Evolutionary conservation across 2,797 vertebrate species (phyloP), one percentile per base, ranked within the genome.

Genomic region (Borostomias antarcticus): DNA sequence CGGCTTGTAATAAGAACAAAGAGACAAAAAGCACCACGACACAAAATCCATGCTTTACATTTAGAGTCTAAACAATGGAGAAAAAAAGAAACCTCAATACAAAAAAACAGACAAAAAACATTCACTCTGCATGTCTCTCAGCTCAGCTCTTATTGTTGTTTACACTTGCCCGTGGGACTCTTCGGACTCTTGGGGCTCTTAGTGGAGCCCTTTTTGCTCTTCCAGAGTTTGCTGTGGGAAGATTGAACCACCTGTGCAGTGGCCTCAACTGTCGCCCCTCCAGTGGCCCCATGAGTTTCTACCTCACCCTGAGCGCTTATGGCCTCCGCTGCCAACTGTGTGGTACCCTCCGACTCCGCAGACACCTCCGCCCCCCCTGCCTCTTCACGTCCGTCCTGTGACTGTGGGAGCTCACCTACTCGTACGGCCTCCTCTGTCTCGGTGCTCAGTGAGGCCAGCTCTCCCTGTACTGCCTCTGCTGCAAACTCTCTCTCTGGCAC

Each of bases 111-210:
- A 17, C 40, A 45, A 45, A n/a, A n/a, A n/a, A n/a, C n/a, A n/a
- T n/a, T n/a, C n/a, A n/a, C n/a, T n/a, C n/a, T n/a, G n/a, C n/a
- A n/a, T n/a, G n/a, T n/a, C n/a, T n/a, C n/a, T n/a, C n/a, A n/a
- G n/a, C n/a, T n/a, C n/a, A 26, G 28, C 17, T 66, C 17, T 79
- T 53, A 83, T 61, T 83, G 75, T 62, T 81, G 79, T 33, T 79
- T 76, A 58, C 77, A 83, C 33, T 76, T 83, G 58, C 37, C 68
- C 25, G 77, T 67, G 0, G 62, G 50, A 51, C 62, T 71, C 57
- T 73, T 80, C 30, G 54, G 57, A 70, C 59, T 75, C 52, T 52
- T 29, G 6, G 51, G 57, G 17, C 21, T 48, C 21, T 77, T 75
- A 6, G 11, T 70, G 1, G 68, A 60, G 13, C 59, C 67, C 8